Evolutionary conservation across 2,113 vertebrate genomes (phyloP).

Genomic region (Clarias gariepinus): DNA sequence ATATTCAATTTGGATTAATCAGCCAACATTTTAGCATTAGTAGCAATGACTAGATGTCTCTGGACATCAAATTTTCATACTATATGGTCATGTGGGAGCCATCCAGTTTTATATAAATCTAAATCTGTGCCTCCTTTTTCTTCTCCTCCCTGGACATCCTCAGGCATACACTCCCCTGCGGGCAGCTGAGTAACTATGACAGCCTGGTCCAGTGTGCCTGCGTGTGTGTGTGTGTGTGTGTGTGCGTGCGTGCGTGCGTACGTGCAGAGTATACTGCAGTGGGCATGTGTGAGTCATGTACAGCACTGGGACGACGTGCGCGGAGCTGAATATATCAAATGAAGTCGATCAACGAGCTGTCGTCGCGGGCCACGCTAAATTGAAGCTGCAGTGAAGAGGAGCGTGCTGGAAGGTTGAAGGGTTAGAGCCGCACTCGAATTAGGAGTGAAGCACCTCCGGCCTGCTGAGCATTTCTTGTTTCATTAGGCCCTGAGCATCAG

Average conservation of each 20-base stretch:
- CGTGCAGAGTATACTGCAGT: not conserved
- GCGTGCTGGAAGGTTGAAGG: not conserved
- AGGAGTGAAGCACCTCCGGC: slow-evolving; percentile 10
- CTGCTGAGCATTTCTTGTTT: slow-evolving; percentile 18
- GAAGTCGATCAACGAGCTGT: slow-evolving; percentile 20
- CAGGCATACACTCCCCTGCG: slow-evolving; percentile 11
- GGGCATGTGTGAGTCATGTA: slow-evolving; percentile 24
- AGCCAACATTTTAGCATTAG: too few species aligned
- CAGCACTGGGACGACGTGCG: slow-evolving; percentile 2
- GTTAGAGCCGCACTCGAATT: slow-evolving; percentile 6
- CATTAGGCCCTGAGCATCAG: slow-evolving; percentile 18
- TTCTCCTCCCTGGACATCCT: not conserved
- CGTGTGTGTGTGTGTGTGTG: too few species aligned
- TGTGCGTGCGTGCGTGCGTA: too few species aligned
- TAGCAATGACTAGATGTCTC: not conserved
- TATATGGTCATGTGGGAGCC: not conserved
- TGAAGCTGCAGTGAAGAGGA: not conserved
- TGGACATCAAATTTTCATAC: too few species aligned
- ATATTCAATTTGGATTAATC: not conserved
- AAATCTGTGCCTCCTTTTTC: not conserved
- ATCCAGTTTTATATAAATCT: not conserved
- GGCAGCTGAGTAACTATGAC: slow-evolving; percentile 34
- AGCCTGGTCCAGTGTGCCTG: slow-evolving; percentile 21
- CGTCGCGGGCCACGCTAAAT: slow-evolving; percentile 10
- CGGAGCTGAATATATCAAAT: slow-evolving; percentile 26